Evolutionary conservation across 2,797 vertebrate genomes (phyloP), one percentile per base, ranked within the genome.

Genomic region (Myioborus melanocephalus): DNA sequence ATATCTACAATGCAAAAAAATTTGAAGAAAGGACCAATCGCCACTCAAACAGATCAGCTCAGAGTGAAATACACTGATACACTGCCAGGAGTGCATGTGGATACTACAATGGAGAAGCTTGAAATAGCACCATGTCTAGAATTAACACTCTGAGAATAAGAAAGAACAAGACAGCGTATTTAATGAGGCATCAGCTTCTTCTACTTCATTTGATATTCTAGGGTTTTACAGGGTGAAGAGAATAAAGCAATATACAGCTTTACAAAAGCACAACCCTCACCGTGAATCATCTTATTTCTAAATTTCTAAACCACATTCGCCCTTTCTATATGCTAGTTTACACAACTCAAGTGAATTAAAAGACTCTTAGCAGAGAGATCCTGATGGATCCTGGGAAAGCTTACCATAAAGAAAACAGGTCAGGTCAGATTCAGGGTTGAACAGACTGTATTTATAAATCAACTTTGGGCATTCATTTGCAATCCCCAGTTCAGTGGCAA

Each of bases 271-370:
- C 12, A 78, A 13, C 9, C 18, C 14, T 43, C 37, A 30, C 2
- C 22, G 9, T 52, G 16, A 7, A 22, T 70, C 15, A 60, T 39
- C 6, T 28, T 23, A 47, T 22, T 35, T 56, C 53, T 56, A 34
- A 1, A 60, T 28, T 71, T 81, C 49, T 78, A 55, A 81, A 43
- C 20, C 23, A 21, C 5, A 14, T 43, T 77, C 0, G 0, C 2
- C 6, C 5, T 39, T 77, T 52, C 23, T 50, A 3, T 22, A 56
- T 47, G 3, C 8, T 77, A 39, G 12, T 39, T 39, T 39, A 39
- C 8, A 41, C 35, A 75, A 49, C 11, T 69, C 22, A 43, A 23
- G 9, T 9, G 13, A 63, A 9, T 8, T 49, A 63, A 59, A 83
- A 75, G 41, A 61, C 12, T 37, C 14, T 53, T 26, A 71, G 17